Percentiles rank a stretch among this genome's conserved stretches.
Conservation (phyloP, 2,797 vertebrate genomes). For the Bucorvus abyssinicus region DNA sequence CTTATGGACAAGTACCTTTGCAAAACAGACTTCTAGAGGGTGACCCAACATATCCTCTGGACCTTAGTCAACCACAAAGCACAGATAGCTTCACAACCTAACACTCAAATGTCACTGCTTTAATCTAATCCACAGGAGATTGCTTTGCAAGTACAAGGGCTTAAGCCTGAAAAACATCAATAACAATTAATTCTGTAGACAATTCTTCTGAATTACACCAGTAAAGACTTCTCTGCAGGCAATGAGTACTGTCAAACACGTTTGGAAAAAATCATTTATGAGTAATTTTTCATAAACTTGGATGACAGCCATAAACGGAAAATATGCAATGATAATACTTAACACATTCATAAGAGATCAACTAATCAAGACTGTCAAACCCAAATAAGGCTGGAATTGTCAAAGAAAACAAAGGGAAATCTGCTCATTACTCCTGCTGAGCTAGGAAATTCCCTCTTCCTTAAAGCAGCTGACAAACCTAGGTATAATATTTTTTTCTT, state of each 20-base stretch:
- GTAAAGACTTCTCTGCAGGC: not conserved
- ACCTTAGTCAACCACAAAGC: not conserved
- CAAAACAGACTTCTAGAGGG: conserved; percentile 16
- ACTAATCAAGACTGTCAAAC: not conserved
- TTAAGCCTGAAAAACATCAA: not conserved
- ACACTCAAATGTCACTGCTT: not conserved
- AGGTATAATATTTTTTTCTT: not conserved
- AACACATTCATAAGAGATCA: not conserved
- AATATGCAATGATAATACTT: not conserved
- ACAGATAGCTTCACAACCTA: not conserved
- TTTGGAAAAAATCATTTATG: not conserved
- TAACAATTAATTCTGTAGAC: not conserved
- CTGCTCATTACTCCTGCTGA: not conserved
- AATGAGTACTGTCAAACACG: not conserved
- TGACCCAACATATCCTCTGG: conserved; percentile 20
- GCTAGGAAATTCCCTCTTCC: not conserved
- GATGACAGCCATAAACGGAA: not conserved
- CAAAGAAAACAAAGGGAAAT: not conserved
- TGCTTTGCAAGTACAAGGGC: not conserved
- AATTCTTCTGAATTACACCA: not conserved
- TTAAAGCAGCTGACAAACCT: not conserved
- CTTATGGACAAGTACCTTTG: conserved; percentile 16
- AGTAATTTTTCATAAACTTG: not conserved
- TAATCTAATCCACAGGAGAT: not conserved
- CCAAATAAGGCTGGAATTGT: not conserved